A percentile compares a stretch with the other conserved stretches of the same genome.
Conservation (phyloP, 2,113 vertebrate species). For the Odocoileus hemionus region DNA sequence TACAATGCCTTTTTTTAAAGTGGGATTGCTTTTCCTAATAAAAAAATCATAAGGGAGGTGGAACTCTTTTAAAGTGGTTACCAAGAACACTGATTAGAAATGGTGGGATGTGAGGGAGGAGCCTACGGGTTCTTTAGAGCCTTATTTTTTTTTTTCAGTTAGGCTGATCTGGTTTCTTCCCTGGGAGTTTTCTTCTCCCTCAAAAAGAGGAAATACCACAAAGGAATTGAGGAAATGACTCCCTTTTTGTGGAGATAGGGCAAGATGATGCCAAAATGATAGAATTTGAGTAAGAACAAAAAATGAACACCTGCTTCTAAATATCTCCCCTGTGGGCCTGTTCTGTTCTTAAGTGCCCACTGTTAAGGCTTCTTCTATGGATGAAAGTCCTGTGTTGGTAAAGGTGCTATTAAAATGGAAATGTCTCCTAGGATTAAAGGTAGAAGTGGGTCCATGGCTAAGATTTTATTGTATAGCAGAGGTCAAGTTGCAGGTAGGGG, state of each 20-base stretch:
- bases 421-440: neutral
- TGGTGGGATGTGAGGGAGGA: neutral
- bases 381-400: neutral
- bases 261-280: neutral
- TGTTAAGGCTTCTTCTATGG: neutral
- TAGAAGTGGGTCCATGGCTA: neutral
- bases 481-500: neutral
- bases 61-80: neutral
- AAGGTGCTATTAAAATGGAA: neutral
- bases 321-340: neutral
- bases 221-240: neutral
- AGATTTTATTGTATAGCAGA: neutral
- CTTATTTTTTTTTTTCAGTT: neutral
- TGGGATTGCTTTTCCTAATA: slow-evolving; percentile 15
- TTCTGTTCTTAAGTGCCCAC: neutral
- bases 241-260: neutral
- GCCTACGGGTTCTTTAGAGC: neutral
- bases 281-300: neutral
- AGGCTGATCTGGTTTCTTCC: neutral
- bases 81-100: neutral
- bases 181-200: neutral
- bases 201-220: neutral
- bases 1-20: neutral
- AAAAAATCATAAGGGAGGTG: neutral
- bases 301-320: neutral